These are phyloP conservation scores for Fregetta grallaria DNA, from an alignment of 2,113 vertebrate genomes.

Conservation along the genomic window DNA sequence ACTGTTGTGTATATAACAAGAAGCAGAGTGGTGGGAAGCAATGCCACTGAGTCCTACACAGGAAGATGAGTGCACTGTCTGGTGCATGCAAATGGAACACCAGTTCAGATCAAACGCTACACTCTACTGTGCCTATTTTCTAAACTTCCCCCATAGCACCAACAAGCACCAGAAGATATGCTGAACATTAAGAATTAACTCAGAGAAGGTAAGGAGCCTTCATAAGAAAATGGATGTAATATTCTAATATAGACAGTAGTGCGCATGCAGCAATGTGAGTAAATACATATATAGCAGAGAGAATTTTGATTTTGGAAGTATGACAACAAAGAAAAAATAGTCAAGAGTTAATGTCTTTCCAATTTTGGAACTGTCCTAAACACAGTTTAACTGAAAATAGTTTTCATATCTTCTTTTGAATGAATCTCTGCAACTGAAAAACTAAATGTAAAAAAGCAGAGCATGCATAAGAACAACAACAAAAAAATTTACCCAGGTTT, in stretches of 20 bases:
- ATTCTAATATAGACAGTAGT: neutral
- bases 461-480: neutral
- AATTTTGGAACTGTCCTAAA: neutral
- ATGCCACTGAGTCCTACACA: rapidly evolving
- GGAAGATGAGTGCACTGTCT: neutral
- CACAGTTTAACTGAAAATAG: neutral
- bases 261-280: neutral
- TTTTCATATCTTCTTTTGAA: neutral
- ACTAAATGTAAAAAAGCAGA: neutral
- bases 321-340: neutral
- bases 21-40: neutral
- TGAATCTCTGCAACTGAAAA: neutral
- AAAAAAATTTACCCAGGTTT: neutral
- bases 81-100: neutral
- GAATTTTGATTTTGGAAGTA: neutral
- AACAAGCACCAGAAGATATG: neutral
- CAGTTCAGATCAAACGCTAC: neutral
- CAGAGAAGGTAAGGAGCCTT: neutral
- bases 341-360: neutral
- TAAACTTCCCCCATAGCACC: neutral
- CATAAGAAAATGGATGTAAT: neutral
- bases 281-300: neutral
- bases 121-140: neutral
- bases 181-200: neutral
- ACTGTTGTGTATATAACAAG: neutral